Conservation (phyloP, 2,113 vertebrate species). For the Callopanchax toddi region DNA sequence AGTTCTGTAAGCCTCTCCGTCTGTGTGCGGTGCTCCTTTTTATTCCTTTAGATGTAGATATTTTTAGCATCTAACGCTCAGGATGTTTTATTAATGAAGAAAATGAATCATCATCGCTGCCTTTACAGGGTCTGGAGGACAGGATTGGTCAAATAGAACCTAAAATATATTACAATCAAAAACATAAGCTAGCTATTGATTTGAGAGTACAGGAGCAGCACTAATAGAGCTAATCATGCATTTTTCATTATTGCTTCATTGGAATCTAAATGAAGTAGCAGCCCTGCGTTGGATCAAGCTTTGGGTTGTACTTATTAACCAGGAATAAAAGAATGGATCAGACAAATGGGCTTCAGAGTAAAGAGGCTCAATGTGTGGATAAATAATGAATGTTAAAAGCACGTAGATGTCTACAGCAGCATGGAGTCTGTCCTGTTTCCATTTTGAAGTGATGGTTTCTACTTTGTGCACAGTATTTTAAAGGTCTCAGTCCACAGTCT, state of each 20-base stretch:
- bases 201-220: neutral
- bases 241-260: neutral
- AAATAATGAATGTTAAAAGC: neutral
- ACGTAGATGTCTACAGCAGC: neutral
- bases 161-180: too few relatives aligned
- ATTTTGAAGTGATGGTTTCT: neutral
- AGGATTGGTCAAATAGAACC: too few relatives aligned
- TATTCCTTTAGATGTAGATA: neutral
- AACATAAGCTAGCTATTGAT: neutral
- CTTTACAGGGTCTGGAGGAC: neutral
- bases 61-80: neutral
- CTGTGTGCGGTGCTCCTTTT: slow-evolving; percentile 44
- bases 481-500: too few relatives aligned
- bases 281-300: too few relatives aligned
- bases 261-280: neutral
- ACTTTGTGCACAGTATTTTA: neutral
- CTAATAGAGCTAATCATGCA: neutral
- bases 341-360: too few relatives aligned
- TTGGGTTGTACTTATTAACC: neutral
- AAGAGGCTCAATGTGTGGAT: neutral
- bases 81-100: slow-evolving; percentile 10
- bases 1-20: slow-evolving; percentile 48
- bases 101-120: neutral
- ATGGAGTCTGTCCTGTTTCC: neutral
- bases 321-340: neutral